Evolutionary conservation across 2,113 vertebrate species (phyloP).

Genomic region (Dermatemys mawii): DNA sequence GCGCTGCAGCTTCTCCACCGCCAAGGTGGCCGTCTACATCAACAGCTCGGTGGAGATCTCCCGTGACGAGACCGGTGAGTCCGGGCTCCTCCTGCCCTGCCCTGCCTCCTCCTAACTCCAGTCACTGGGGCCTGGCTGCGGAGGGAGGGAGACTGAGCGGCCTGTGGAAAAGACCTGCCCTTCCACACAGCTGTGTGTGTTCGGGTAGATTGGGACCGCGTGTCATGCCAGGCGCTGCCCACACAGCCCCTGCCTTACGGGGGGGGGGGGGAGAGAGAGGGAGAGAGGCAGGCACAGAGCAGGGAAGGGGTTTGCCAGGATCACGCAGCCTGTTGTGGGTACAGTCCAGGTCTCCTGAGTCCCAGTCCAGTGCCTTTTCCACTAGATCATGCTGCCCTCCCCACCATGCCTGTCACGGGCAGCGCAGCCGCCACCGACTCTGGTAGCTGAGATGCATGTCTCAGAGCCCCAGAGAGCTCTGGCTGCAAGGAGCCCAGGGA

Average conservation of each 20-base stretch:
- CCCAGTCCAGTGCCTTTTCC: neutral
- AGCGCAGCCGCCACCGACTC: too few relatives aligned
- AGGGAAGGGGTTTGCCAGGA: neutral
- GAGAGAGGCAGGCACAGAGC: neutral
- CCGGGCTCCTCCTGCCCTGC: neutral
- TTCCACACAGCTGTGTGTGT: neutral
- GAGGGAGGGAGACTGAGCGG: neutral
- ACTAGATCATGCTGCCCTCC: too few relatives aligned
- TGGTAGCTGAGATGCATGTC: neutral
- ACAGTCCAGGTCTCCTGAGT: too few relatives aligned
- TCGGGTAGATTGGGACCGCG: neutral
- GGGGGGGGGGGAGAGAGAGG: neutral
- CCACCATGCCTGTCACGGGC: neutral
- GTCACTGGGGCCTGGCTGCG: neutral
- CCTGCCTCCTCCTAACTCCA: neutral
- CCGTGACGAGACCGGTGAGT: conserved; percentile 84
- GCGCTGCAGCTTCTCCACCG: conserved; percentile 80
- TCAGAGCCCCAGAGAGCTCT: neutral
- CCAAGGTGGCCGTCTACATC: conserved; percentile 89
- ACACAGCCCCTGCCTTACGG: neutral
- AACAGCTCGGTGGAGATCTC: conserved; percentile 88
- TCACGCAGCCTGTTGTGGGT: neutral
- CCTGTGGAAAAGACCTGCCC: neutral
- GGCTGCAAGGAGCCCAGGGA: neutral
- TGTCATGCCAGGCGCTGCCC: neutral